Conservation (phyloP, 2,888 invertebrate species). For the Cybosia mesomella region DNA sequence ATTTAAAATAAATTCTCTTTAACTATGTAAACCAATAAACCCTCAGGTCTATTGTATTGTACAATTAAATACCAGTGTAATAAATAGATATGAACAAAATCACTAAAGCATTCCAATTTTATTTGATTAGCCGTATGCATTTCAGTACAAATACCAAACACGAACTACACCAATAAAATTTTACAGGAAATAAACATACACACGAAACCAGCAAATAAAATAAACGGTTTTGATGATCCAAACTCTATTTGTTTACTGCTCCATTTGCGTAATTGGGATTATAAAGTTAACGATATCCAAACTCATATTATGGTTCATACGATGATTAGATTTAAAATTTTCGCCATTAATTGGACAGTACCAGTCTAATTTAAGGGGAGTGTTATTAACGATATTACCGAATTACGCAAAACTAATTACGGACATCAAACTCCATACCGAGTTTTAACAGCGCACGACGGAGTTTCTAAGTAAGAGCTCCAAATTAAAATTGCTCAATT, state of each 20-base stretch:
- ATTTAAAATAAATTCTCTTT: neutral
- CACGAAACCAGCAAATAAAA: slow-evolving; percentile 21
- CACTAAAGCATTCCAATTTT: neutral
- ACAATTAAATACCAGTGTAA: neutral
- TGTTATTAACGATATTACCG: slow-evolving; percentile 71
- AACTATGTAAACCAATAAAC: neutral
- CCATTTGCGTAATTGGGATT: slow-evolving; percentile 44
- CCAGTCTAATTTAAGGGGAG: slow-evolving; percentile 62
- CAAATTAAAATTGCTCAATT: slow-evolving; percentile 69
- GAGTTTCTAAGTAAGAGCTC: slow-evolving; percentile 35
- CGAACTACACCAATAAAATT: slow-evolving; percentile 12
- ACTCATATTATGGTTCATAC: slow-evolving; percentile 37
- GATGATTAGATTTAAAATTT: slow-evolving; percentile 66
- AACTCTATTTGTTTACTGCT: slow-evolving; percentile 36
- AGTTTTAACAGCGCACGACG: slow-evolving; percentile 63
- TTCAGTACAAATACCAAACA: neutral
- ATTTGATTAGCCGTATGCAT: neutral
- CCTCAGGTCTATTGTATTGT: neutral
- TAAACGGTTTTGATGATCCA: slow-evolving; percentile 31
- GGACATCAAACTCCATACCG: slow-evolving; percentile 71
- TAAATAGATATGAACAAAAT: neutral
- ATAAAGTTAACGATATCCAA: slow-evolving; percentile 43
- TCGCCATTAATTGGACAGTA: slow-evolving; percentile 64
- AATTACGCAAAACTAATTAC: slow-evolving; percentile 77
- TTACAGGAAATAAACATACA: slow-evolving; percentile 12